Evolutionary conservation across 1,140 invertebrate genomes (phyloP).

Genomic region (Centruroides sculpturatus): DNA sequence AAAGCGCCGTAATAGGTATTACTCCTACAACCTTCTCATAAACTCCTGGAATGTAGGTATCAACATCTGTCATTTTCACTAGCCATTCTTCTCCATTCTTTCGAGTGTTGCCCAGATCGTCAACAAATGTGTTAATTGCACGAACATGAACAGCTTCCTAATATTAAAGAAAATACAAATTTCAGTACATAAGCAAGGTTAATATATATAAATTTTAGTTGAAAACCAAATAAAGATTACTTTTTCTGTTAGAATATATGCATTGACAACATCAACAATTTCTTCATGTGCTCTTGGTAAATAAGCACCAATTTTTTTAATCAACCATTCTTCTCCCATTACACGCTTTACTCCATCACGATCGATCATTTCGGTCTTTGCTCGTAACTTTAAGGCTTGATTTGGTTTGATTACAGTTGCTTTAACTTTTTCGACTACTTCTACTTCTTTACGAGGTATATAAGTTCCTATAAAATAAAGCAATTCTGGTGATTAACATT

Average conservation of each 20-base stretch:
- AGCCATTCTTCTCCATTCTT: conserved; percentile 41
- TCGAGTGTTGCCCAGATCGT: conserved; percentile 31
- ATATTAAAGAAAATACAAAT: not conserved
- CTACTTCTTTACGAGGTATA: conserved; percentile 35
- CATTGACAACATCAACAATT: conserved; percentile 34
- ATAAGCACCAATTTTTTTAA: conserved; percentile 35
- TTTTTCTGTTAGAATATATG: conserved; percentile 37
- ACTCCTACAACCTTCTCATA: conserved; percentile 37
- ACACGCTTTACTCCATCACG: conserved; percentile 29
- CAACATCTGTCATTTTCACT: conserved; percentile 32
- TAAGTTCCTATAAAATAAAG: conserved; percentile 29
- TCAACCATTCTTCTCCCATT: conserved; percentile 38
- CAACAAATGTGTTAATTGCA: conserved; percentile 33
- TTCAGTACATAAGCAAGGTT: too few species aligned
- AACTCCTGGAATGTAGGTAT: conserved; percentile 38
- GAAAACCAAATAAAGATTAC: conserved; percentile 16
- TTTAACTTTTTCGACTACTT: conserved; percentile 29
- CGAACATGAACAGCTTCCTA: conserved; percentile 36
- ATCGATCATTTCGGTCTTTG: conserved; percentile 33
- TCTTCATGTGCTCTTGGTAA: conserved; percentile 38
- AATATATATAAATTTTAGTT: too few species aligned
- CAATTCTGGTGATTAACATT: too few species aligned
- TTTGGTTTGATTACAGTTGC: conserved; percentile 34
- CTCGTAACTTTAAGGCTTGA: conserved; percentile 33
- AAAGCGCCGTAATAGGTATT: conserved; percentile 34